phyloP scores from a whole-genome alignment of 2,888 invertebrate genomes.

The Hydraecia micacea region DNA sequence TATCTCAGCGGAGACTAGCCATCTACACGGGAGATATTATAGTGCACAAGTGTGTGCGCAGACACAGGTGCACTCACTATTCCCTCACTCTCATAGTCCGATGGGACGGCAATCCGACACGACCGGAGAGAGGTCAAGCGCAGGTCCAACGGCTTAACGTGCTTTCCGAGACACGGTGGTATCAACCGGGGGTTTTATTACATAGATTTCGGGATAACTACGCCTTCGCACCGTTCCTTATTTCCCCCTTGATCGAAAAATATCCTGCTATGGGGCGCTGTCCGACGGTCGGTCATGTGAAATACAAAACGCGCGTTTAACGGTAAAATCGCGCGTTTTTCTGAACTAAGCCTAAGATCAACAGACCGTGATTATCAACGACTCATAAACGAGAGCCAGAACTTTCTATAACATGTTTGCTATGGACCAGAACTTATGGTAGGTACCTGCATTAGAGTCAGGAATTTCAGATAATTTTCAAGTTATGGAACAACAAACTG shows the following conservation, averaged over 20 bases:
- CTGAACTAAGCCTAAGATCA: background rate
- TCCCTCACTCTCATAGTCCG: background rate
- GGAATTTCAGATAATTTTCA: background rate
- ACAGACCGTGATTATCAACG: background rate
- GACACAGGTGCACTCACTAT: background rate
- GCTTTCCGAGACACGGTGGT: background rate
- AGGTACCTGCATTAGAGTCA: no score
- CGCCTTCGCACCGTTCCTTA: background rate
- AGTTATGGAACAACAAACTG: background rate
- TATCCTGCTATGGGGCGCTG: background rate
- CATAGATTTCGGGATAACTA: no score
- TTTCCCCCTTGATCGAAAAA: background rate
- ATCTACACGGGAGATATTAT: background rate
- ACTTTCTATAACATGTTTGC: background rate
- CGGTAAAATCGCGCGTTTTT: background rate
- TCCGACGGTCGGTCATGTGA: background rate
- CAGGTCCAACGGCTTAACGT: background rate
- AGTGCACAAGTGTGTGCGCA: background rate
- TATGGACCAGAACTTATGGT: background rate
- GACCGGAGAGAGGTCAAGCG: background rate
- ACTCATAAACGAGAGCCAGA: background rate
- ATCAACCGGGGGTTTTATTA: background rate
- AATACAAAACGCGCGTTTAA: background rate
- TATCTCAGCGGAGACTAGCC: background rate
- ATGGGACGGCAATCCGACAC: background rate